phyloP scores from a whole-genome alignment of 2,113 vertebrate genomes.

The Xiphophorus maculatus region DNA sequence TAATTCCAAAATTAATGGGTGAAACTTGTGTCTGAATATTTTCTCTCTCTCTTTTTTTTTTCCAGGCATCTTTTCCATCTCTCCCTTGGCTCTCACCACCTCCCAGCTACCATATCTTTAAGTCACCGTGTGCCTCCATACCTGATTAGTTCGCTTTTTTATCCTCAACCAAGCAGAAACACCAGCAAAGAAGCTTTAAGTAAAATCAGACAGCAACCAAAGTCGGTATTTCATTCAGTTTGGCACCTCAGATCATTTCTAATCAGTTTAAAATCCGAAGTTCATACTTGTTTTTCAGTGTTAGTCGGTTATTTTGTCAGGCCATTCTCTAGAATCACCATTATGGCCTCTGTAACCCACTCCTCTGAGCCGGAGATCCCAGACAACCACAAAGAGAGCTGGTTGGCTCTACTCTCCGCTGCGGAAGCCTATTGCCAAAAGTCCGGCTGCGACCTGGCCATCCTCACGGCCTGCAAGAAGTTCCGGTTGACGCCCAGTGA shows the following conservation, averaged over 20 bases:
- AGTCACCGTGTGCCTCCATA: slow-evolving; percentile 69
- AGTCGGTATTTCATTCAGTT: slow-evolving; percentile 12
- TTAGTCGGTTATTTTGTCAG: slow-evolving; percentile 14
- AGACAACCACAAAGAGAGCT: slow-evolving; percentile 89
- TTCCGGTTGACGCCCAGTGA: slow-evolving; percentile 60
- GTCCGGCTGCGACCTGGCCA: slow-evolving; percentile 88
- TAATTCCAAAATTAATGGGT: background rate
- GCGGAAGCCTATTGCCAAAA: slow-evolving; percentile 87
- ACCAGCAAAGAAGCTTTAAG: slow-evolving; percentile 50
- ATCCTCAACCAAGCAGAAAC: slow-evolving; percentile 50
- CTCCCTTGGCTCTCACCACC: slow-evolving; percentile 76
- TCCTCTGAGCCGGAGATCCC: slow-evolving; percentile 79
- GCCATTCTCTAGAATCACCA: slow-evolving; percentile 27
- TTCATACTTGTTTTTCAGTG: slow-evolving; percentile 13
- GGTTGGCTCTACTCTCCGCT: slow-evolving; percentile 85
- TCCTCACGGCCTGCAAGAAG: slow-evolving; percentile 85
- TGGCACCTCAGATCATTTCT: background rate
- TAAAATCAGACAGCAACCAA: slow-evolving; percentile 47
- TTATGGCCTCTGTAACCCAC: slow-evolving; percentile 77
- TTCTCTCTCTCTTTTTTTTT: background rate
- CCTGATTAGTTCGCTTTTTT: slow-evolving; percentile 15
- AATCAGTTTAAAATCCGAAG: background rate
- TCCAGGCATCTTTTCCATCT: slow-evolving; percentile 60
- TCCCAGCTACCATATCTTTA: slow-evolving; percentile 44
- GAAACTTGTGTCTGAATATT: too few relatives aligned